These are phyloP conservation scores for Halcyon senegalensis DNA, from an alignment of 2,113 vertebrate species.

Conservation along the genomic window DNA sequence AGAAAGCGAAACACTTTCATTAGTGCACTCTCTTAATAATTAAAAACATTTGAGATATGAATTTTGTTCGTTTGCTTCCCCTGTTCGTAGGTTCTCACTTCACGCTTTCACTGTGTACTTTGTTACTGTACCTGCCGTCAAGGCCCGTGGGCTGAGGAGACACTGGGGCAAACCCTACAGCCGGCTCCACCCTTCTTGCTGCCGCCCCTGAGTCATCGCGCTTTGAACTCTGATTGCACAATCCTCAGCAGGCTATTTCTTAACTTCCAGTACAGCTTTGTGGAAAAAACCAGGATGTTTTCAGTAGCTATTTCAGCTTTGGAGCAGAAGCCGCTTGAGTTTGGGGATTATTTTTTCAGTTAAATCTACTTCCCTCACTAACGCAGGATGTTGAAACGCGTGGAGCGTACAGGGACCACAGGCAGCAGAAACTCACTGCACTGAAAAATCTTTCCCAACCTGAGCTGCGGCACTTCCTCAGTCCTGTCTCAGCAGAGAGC, in stretches of 20 bases:
- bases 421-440: neutral
- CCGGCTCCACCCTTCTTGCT: neutral
- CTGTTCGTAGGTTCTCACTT: neutral
- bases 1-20: neutral
- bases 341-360: neutral
- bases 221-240: conserved; percentile 22
- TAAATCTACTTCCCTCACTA: neutral
- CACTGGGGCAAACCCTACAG: neutral
- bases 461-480: neutral
- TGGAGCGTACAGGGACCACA: neutral
- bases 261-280: neutral
- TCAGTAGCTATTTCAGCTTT: neutral
- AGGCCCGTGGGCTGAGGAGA: neutral
- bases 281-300: conserved; percentile 14
- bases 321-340: neutral
- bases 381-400: neutral
- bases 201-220: neutral
- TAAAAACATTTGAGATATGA: neutral
- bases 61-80: neutral
- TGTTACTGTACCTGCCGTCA: neutral
- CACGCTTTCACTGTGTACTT: neutral
- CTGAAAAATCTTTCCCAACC: neutral
- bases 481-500: neutral
- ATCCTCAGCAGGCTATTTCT: conserved; percentile 5
- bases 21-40: neutral